These are phyloP conservation scores for Pollenia griseotomentosa DNA, from an alignment of 2,888 invertebrate genomes.

Conservation along the genomic window DNA sequence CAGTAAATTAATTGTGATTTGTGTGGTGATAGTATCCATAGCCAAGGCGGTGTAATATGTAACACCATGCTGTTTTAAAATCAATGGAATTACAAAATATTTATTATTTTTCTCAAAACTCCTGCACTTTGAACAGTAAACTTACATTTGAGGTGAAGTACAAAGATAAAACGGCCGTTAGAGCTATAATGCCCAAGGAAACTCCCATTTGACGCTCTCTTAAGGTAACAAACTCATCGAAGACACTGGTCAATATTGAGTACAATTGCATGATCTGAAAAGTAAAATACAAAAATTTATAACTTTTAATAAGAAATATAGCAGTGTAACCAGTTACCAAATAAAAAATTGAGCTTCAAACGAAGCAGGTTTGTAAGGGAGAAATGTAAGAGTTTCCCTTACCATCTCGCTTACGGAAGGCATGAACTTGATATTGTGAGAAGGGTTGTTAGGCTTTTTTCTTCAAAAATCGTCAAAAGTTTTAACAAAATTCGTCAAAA, in stretches of 20 bases:
- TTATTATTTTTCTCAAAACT: neutral
- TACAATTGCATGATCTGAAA: conserved; percentile 79
- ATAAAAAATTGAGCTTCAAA: too few relatives aligned
- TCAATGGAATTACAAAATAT: neutral
- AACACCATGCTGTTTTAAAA: conserved; percentile 77
- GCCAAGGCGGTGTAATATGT: conserved; percentile 75
- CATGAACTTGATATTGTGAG: too few relatives aligned
- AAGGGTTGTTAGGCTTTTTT: too few relatives aligned
- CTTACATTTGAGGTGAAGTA: conserved; percentile 81
- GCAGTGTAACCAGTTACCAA: too few relatives aligned
- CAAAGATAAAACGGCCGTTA: conserved; percentile 75
- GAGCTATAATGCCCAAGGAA: conserved; percentile 75
- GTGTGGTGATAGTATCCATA: conserved; percentile 75
- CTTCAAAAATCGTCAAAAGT: too few relatives aligned
- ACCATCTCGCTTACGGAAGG: too few relatives aligned
- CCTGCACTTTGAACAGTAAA: neutral
- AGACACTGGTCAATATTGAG: conserved; percentile 78
- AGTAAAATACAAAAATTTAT: neutral
- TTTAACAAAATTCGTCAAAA: too few relatives aligned
- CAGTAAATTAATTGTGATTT: conserved; percentile 84
- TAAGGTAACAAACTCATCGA: conserved; percentile 81
- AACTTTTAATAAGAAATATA: too few relatives aligned
- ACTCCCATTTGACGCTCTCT: conserved; percentile 76
- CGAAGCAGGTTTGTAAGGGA: too few relatives aligned
- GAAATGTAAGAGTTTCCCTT: too few relatives aligned